Evolutionary conservation across 2,888 invertebrate genomes (phyloP).

Genomic region (Tribolium freemani): DNA sequence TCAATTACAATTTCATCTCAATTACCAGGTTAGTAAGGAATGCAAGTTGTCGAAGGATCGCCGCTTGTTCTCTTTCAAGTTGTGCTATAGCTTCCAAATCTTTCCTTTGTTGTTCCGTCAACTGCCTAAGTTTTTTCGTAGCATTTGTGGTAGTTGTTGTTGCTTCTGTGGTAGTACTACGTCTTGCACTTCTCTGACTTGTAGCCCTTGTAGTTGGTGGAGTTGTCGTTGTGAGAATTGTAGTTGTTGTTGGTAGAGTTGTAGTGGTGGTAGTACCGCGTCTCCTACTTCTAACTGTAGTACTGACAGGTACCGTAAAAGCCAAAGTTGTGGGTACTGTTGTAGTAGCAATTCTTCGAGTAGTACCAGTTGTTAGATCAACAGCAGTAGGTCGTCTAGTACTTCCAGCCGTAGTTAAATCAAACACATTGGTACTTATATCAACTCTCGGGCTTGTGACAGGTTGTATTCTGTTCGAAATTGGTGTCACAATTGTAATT

Average conservation of each 20-base stretch:
- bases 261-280: conserved; percentile 37
- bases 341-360: conserved; percentile 11
- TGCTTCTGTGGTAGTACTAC: conserved; percentile 18
- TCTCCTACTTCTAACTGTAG: conserved; percentile 23
- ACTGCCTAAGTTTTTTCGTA: conserved; percentile 54
- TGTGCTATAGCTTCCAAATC: conserved; percentile 63
- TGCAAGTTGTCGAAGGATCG: conserved; percentile 64
- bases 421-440: conserved; percentile 3
- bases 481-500: conserved; percentile 20
- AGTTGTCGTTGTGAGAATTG: conserved; percentile 46
- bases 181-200: conserved; percentile 11
- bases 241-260: conserved; percentile 39
- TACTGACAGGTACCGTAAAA: conserved; percentile 6
- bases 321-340: conserved; percentile 1
- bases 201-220: neutral
- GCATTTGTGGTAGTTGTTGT: conserved; percentile 44
- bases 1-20: neutral
- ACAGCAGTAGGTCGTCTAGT: conserved; percentile 17
- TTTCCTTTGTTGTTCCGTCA: conserved; percentile 64
- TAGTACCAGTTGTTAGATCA: conserved; percentile 24
- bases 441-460: conserved; percentile 37
- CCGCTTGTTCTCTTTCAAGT: conserved; percentile 65
- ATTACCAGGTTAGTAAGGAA: conserved; percentile 64
- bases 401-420: conserved; percentile 24
- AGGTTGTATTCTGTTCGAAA: conserved; percentile 43